Evolutionary conservation across 1,140 invertebrate genomes (phyloP).

Genomic region (Bicyclus anynana): DNA sequence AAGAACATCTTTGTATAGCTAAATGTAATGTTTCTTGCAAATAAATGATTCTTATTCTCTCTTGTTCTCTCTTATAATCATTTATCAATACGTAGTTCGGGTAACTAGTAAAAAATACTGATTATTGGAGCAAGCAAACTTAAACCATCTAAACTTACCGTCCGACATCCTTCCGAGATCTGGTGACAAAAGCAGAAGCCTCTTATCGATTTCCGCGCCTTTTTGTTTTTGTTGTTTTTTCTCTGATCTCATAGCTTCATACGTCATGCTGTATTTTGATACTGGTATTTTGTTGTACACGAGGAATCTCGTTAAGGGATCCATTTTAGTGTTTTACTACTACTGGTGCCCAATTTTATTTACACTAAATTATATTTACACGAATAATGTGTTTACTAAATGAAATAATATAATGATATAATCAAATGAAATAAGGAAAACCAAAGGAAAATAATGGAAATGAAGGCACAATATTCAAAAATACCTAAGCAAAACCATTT

Average conservation of each 20-base stretch:
- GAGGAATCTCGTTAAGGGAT: conserved; percentile 55
- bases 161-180: conserved; percentile 43
- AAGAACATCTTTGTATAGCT: too few relatives aligned
- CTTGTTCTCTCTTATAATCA: too few relatives aligned
- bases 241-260: conserved; percentile 39
- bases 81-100: too few relatives aligned
- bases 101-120: too few relatives aligned
- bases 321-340: conserved; percentile 31
- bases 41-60: too few relatives aligned
- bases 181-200: conserved; percentile 51
- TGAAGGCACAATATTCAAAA: too few relatives aligned
- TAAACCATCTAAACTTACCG: conserved; percentile 36
- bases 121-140: too few relatives aligned
- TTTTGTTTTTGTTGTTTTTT: conserved; percentile 41
- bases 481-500: too few relatives aligned
- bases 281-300: conserved; percentile 61
- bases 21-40: too few relatives aligned
- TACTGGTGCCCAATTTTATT: background rate
- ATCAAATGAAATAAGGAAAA: too few relatives aligned
- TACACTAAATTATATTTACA: background rate
- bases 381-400: background rate
- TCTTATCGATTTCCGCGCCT: conserved; percentile 41
- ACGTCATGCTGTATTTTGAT: conserved; percentile 44
- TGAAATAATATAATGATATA: too few relatives aligned
- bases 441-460: too few relatives aligned